Evolutionary conservation across 1,140 invertebrate genomes (phyloP).

Genomic region (Epicauta chinensis): DNA sequence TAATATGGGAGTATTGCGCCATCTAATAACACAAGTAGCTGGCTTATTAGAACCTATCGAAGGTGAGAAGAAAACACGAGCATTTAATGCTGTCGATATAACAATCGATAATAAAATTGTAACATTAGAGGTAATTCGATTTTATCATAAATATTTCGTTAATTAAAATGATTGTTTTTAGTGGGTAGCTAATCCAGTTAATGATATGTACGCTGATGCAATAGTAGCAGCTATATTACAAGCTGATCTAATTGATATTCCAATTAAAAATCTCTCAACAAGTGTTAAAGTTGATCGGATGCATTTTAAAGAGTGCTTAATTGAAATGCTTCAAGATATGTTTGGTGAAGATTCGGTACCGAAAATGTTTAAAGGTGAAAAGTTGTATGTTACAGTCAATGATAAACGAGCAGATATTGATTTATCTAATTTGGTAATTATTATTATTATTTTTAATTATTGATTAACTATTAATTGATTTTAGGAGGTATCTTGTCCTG

Average conservation of each 20-base stretch:
- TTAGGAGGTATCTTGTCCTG: constrained; percentile 71
- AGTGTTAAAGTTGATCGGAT: constrained; percentile 69
- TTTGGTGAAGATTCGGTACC: constrained; percentile 93
- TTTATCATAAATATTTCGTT: no score
- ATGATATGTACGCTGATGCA: constrained; percentile 97
- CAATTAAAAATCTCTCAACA: constrained; percentile 53
- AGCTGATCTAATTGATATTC: constrained; percentile 61
- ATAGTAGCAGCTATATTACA: constrained; percentile 78
- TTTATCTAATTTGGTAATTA: constrained; percentile 63
- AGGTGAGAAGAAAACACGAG: constrained; percentile 62
- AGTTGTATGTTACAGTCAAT: constrained; percentile 78
- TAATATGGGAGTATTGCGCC: constrained; percentile 68
- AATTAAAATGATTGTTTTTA: no score
- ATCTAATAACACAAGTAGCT: constrained; percentile 65
- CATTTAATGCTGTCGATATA: constrained; percentile 75
- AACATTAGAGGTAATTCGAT: constrained; percentile 77
- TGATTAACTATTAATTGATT: constrained; percentile 31
- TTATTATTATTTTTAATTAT: not conserved
- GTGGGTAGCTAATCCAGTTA: constrained; percentile 91
- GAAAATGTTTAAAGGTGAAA: constrained; percentile 89
- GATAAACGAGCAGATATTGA: constrained; percentile 83
- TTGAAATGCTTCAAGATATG: constrained; percentile 91
- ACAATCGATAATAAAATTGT: constrained; percentile 79
- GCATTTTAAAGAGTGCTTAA: constrained; percentile 88
- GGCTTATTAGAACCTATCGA: constrained; percentile 71